These are phyloP conservation scores for Chloroclystis v-ata DNA, from an alignment of 2,888 invertebrate genomes.

Conservation along the genomic window DNA sequence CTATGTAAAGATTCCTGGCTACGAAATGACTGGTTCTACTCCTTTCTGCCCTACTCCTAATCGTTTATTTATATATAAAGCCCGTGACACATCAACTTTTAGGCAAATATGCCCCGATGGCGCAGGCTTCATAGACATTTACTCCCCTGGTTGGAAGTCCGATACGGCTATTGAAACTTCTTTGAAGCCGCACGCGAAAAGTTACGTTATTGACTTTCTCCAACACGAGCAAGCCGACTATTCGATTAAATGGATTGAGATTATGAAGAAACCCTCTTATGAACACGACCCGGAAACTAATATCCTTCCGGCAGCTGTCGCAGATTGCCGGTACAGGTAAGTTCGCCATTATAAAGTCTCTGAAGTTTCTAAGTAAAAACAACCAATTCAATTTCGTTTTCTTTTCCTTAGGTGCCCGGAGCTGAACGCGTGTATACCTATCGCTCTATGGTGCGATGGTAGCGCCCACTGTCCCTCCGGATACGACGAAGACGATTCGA, in stretches of 20 bases:
- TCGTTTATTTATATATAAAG: slow-evolving; percentile 84
- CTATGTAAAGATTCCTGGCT: slow-evolving; percentile 84
- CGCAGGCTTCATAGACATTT: slow-evolving; percentile 79
- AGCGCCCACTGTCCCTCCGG: slow-evolving; percentile 88
- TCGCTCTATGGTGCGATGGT: slow-evolving; percentile 89
- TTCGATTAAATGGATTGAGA: slow-evolving; percentile 87
- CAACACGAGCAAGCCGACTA: slow-evolving; percentile 86
- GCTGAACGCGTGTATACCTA: slow-evolving; percentile 87
- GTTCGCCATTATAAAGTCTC: slow-evolving; percentile 28
- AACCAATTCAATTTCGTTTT: slow-evolving; percentile 12
- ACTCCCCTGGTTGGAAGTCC: slow-evolving; percentile 84
- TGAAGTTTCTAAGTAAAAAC: slow-evolving; percentile 3
- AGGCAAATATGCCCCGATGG: slow-evolving; percentile 83
- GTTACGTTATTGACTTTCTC: slow-evolving; percentile 86
- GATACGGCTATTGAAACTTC: slow-evolving; percentile 65
- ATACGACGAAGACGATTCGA: slow-evolving; percentile 87
- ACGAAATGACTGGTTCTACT: slow-evolving; percentile 70
- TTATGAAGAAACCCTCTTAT: slow-evolving; percentile 80
- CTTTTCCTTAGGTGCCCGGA: slow-evolving; percentile 83
- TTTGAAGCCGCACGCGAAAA: slow-evolving; percentile 79
- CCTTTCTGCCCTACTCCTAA: slow-evolving; percentile 83
- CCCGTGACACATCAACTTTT: slow-evolving; percentile 79
- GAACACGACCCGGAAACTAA: slow-evolving; percentile 74
- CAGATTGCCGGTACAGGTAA: slow-evolving; percentile 84
- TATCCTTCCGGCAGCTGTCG: slow-evolving; percentile 63